phyloP scores from a whole-genome alignment of 2,797 vertebrate genomes.

The Microctenopoma steveboyesi region DNA sequence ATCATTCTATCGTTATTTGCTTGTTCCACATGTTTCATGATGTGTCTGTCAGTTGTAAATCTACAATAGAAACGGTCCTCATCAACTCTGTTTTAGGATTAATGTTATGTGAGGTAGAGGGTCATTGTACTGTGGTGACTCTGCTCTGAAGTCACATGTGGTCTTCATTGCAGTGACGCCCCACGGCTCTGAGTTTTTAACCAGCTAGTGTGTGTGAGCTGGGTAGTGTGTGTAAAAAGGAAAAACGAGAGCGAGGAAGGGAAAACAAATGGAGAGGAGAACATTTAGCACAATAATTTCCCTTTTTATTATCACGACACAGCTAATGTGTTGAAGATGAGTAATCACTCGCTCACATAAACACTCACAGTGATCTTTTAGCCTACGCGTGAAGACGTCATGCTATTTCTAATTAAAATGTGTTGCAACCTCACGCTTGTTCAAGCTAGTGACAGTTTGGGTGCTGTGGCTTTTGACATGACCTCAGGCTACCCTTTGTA shows the following conservation, averaged over 20 bases:
- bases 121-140: constrained; percentile 71
- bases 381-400: constrained; percentile 15
- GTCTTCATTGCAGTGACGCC: constrained; percentile 73
- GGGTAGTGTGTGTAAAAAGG: constrained; percentile 25
- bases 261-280: constrained; percentile 39
- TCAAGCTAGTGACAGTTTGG: constrained; percentile 14
- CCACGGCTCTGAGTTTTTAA: constrained; percentile 71
- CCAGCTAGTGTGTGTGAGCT: constrained; percentile 44
- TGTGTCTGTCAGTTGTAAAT: constrained; percentile 8
- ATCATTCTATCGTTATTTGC: neutral
- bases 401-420: constrained; percentile 23
- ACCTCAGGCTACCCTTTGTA: constrained; percentile 7
- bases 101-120: constrained; percentile 39
- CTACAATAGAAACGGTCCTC: neutral
- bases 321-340: constrained; percentile 28
- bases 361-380: neutral
- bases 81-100: constrained; percentile 36
- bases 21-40: neutral
- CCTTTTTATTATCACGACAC: constrained; percentile 36
- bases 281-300: constrained; percentile 37
- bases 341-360: neutral
- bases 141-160: constrained; percentile 69
- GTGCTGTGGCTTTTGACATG: constrained; percentile 36
- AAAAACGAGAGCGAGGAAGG: constrained; percentile 11
- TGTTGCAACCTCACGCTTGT: constrained; percentile 25